Percentiles rank a stretch among this genome's conserved stretches.
Conservation (phyloP, 1,140 invertebrate species). For the Micrasema longulum region DNA sequence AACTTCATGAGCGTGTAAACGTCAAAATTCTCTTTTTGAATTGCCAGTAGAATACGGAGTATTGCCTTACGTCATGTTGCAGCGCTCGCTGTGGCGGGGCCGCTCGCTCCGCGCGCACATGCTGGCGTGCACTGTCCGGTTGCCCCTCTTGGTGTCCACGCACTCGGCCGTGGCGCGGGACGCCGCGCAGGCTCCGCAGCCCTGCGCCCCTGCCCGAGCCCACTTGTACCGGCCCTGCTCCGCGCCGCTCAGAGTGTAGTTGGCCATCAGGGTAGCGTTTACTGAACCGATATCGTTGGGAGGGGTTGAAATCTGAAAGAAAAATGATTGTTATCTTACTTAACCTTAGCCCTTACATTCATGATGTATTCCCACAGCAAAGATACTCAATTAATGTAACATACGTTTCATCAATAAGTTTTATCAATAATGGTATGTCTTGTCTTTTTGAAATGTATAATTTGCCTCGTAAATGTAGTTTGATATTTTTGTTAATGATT, state of each 20-base stretch:
- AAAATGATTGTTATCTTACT: too few relatives aligned
- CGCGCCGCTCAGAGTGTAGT: conserved; percentile 35
- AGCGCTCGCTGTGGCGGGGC: neutral
- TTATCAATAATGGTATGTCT: too few relatives aligned
- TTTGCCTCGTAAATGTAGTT: too few relatives aligned
- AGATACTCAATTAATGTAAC: too few relatives aligned
- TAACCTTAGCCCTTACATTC: too few relatives aligned
- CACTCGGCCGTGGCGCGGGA: conserved; percentile 1
- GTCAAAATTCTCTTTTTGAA: too few relatives aligned
- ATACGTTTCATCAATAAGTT: too few relatives aligned
- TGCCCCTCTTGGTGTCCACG: conserved; percentile 32
- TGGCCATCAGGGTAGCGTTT: conserved; percentile 26
- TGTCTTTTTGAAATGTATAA: too few relatives aligned
- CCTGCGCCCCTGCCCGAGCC: neutral
- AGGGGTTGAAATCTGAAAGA: conserved; percentile 44
- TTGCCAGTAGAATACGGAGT: neutral
- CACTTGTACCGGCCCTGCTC: conserved; percentile 22
- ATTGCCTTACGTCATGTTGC: conserved; percentile 2
- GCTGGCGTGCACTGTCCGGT: conserved; percentile 33
- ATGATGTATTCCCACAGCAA: too few relatives aligned
- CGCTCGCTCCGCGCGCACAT: neutral
- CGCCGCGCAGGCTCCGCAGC: neutral
- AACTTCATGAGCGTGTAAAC: too few relatives aligned
- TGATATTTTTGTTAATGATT: too few relatives aligned
- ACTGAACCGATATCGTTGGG: conserved; percentile 30